Evolutionary conservation across 1,140 invertebrate species (phyloP).

Genomic region (Pissodes strobi): DNA sequence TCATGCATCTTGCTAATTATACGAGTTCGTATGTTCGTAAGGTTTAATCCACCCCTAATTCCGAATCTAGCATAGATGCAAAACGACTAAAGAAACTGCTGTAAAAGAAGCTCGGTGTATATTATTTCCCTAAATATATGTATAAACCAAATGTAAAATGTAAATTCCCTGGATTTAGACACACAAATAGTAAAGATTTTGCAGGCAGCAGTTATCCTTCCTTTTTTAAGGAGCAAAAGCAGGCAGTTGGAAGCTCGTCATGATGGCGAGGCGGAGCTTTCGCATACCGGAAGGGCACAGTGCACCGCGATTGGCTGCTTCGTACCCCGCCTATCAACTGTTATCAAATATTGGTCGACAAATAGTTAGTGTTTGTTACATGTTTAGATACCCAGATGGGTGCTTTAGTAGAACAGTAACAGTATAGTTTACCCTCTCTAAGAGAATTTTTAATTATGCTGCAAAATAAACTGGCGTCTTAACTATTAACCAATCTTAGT

Average conservation of each 20-base stretch:
- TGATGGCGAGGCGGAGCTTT: constrained; percentile 54
- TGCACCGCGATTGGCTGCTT: constrained; percentile 43
- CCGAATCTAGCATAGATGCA: not conserved
- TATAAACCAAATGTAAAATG: constrained; percentile 33
- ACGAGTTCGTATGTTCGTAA: too few species aligned
- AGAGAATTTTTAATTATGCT: constrained; percentile 45
- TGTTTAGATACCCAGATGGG: constrained; percentile 56
- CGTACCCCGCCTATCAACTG: constrained; percentile 48
- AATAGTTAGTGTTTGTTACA: constrained; percentile 57
- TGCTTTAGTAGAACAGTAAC: constrained; percentile 48
- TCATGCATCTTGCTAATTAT: too few species aligned
- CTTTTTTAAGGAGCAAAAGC: constrained; percentile 38
- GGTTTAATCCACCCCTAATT: not conserved
- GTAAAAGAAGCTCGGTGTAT: not conserved
- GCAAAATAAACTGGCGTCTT: constrained; percentile 41
- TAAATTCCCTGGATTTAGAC: constrained; percentile 36
- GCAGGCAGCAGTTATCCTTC: constrained; percentile 41
- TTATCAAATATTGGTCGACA: constrained; percentile 58
- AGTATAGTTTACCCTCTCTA: constrained; percentile 50
- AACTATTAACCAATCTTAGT: too few species aligned
- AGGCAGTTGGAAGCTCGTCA: constrained; percentile 49
- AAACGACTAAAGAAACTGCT: not conserved
- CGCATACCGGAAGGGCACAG: constrained; percentile 45
- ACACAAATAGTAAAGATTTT: constrained; percentile 49
- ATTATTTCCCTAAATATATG: constrained; percentile 28